phyloP scores from a whole-genome alignment of 2,113 vertebrate genomes.

The Triplophysa siluroides region DNA sequence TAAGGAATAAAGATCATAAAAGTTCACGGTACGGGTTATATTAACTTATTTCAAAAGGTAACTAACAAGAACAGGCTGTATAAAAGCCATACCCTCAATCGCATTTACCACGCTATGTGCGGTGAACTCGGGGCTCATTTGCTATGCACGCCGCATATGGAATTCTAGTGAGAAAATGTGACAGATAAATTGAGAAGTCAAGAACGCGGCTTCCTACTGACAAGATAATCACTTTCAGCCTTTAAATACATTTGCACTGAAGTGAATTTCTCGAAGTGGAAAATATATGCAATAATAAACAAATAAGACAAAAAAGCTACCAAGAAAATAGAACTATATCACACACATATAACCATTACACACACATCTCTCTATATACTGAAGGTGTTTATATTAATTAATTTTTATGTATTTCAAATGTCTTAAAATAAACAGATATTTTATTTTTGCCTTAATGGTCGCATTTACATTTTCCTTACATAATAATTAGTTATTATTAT shows the following conservation, averaged over 20 bases:
- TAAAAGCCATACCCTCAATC: neutral
- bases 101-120: neutral
- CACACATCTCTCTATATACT: no score
- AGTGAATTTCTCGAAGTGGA: conserved; percentile 13
- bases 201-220: conserved; percentile 28
- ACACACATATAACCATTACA: no score
- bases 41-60: conserved; percentile 65
- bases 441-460: no score
- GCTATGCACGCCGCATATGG: neutral
- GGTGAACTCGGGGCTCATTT: neutral
- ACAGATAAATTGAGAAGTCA: conserved; percentile 49
- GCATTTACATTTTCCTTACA: no score
- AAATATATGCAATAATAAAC: conserved; percentile 29
- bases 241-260: conserved; percentile 49
- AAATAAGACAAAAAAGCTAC: neutral
- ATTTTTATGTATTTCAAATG: no score
- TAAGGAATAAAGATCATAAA: conserved; percentile 62
- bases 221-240: conserved; percentile 47
- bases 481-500: no score
- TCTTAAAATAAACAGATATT: no score
- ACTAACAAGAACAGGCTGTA: conserved; percentile 22
- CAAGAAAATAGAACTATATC: no score
- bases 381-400: no score
- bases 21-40: conserved; percentile 61
- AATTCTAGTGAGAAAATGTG: conserved; percentile 41